Base-by-base conservation (phyloP, 2,797 vertebrate genomes). In the Australoheros facetus region DNA sequence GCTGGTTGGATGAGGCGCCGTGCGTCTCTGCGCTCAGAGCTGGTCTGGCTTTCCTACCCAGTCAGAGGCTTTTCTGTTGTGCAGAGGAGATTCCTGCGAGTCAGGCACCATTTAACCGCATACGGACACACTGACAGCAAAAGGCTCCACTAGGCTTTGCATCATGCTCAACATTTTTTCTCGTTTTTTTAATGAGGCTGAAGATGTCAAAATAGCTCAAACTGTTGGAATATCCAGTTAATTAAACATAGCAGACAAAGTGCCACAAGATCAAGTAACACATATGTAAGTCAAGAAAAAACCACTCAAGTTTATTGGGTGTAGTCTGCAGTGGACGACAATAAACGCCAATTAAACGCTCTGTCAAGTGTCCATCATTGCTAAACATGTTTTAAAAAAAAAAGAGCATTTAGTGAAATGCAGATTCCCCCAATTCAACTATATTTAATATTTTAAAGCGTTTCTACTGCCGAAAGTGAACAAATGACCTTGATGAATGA, bases 1-100 rank as follows among this genome's bases (percentile, higher is more conserved):
- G 83, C 91, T 88, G 86, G 87, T 93, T 91, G 91, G 90, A 92
- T 79, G 91, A 89, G 90, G 93, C 90, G 90, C 90, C 89, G 93
- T 56, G 91, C 92, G 90, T 90, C 88, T 88, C 73, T 87, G 90
- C 87, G 88, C 89, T 30, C 90, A 75, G 79, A 77, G 87, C 83
- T 87, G 83, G 14, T 87, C 78, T 89, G 72, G 85, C 91, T 88
- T 77, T 66, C 79, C 87, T 85, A 30, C 83, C 80, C 80, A 89
- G 84, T 85, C 89, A 88, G 87, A 89, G 87, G 92, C 81, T 87
- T 87, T 89, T 88, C 90, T 89, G 87, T 88, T 88, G 85, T 66
- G 87, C 88, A 45, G 78, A 82, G 82, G 81, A 92, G 92, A 92
- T 93, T 94, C 92, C 93, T 91, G 84, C 83, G 84, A 91, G 89